These are phyloP conservation scores for Loripinus fragilis DNA, from an alignment of 2,888 invertebrate genomes.

Conservation along the genomic window DNA sequence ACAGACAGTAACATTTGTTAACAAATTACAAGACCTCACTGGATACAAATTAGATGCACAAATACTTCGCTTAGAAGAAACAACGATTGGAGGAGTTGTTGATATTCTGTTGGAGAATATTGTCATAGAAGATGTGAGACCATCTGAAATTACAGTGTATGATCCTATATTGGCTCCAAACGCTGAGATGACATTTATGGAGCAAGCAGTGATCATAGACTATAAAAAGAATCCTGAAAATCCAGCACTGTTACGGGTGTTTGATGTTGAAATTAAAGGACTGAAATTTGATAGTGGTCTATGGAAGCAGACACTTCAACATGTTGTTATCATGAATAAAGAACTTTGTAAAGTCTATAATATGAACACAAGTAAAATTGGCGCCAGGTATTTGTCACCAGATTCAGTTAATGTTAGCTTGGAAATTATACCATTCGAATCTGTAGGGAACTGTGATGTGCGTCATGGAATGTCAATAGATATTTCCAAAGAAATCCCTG, in stretches of 20 bases:
- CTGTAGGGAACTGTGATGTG: neutral
- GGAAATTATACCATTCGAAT: neutral
- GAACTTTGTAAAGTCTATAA: neutral
- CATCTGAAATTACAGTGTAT: neutral
- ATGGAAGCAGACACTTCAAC: neutral
- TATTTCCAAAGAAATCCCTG: neutral
- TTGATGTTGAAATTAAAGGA: neutral
- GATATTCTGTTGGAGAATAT: neutral
- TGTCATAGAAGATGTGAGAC: neutral
- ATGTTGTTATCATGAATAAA: neutral
- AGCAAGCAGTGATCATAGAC: neutral
- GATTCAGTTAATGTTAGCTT: neutral
- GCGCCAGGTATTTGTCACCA: neutral
- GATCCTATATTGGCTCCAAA: neutral
- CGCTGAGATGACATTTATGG: conserved; percentile 7
- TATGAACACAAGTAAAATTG: neutral
- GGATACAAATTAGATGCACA: neutral
- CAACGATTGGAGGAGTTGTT: neutral
- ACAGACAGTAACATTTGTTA: neutral
- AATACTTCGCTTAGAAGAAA: neutral
- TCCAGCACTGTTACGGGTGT: neutral
- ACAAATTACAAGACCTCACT: neutral
- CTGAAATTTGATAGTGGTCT: neutral
- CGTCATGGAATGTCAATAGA: neutral
- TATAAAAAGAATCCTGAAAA: neutral